Conservation (phyloP, 2,888 invertebrate species). For the Ceriagrion tenellum region DNA sequence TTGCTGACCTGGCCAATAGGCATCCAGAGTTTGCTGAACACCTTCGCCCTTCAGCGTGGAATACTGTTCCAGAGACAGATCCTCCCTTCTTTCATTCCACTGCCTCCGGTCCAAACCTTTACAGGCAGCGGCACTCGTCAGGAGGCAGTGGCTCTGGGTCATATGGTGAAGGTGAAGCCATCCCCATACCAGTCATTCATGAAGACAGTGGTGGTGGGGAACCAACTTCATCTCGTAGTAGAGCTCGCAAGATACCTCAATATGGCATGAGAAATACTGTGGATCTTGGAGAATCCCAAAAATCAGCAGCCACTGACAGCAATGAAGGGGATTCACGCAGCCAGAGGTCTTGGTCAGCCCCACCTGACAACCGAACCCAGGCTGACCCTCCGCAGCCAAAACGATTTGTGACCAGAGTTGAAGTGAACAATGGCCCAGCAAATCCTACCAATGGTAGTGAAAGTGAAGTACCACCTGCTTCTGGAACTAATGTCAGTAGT, state of each 20-base stretch:
- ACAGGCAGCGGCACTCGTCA: slow-evolving; percentile 59
- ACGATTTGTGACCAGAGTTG: slow-evolving; percentile 74
- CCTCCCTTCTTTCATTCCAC: slow-evolving; percentile 43
- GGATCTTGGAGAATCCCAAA: slow-evolving; percentile 86
- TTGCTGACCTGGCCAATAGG: slow-evolving; percentile 86
- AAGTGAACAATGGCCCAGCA: slow-evolving; percentile 75
- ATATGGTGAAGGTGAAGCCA: slow-evolving; percentile 74
- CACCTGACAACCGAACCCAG: slow-evolving; percentile 81
- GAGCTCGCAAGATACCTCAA: slow-evolving; percentile 79
- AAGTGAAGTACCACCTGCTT: neutral
- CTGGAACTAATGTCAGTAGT: neutral
- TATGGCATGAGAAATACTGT: slow-evolving; percentile 88
- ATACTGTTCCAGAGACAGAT: slow-evolving; percentile 21
- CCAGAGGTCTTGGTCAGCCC: slow-evolving; percentile 89
- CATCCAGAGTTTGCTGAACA: slow-evolving; percentile 89
- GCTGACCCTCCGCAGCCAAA: slow-evolving; percentile 76
- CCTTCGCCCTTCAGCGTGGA: slow-evolving; percentile 76
- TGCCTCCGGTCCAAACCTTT: neutral
- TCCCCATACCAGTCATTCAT: slow-evolving; percentile 57
- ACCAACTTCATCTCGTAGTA: slow-evolving; percentile 12
- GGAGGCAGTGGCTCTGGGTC: slow-evolving; percentile 68
- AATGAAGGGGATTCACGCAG: slow-evolving; percentile 80
- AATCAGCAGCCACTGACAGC: slow-evolving; percentile 81
- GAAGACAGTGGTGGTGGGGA: slow-evolving; percentile 60
- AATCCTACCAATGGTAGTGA: slow-evolving; percentile 59